Percentiles rank a stretch among this genome's conserved stretches.
Conservation (phyloP, 2,113 vertebrate genomes). For the Tympanuchus pallidicinctus region DNA sequence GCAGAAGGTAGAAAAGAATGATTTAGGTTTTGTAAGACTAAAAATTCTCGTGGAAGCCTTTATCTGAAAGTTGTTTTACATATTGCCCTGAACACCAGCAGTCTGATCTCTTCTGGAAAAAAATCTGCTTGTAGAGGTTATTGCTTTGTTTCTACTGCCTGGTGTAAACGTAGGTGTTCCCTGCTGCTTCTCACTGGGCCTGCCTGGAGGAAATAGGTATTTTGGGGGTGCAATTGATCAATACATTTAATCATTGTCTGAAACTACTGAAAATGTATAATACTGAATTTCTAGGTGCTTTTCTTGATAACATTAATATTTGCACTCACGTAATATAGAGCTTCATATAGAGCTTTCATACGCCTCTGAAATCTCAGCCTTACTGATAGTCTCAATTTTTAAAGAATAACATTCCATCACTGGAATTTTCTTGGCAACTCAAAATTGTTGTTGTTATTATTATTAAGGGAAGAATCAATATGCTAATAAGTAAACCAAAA, state of each 20-base stretch:
- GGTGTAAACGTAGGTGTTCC: background rate
- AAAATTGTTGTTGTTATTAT: background rate
- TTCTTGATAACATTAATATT: background rate
- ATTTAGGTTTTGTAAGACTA: background rate
- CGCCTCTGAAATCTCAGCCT: background rate
- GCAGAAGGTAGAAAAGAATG: background rate
- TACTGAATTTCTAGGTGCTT: background rate
- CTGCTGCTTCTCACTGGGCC: background rate
- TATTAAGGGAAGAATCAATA: background rate
- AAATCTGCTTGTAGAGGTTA: background rate
- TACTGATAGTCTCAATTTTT: background rate
- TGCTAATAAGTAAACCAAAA: background rate
- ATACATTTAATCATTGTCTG: background rate
- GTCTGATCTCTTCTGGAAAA: background rate
- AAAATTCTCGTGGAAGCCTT: background rate
- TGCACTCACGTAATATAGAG: background rate
- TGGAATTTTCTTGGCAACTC: background rate
- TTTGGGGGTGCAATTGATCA: background rate
- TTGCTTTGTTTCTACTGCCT: background rate
- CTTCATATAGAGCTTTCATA: background rate
- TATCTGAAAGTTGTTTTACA: slow-evolving; percentile 3
- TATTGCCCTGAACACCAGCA: background rate
- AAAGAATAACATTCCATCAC: background rate
- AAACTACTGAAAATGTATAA: background rate
- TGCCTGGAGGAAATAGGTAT: background rate